Base-by-base conservation (phyloP, 2,113 vertebrate genomes). In the Psephotus haematonotus region DNA sequence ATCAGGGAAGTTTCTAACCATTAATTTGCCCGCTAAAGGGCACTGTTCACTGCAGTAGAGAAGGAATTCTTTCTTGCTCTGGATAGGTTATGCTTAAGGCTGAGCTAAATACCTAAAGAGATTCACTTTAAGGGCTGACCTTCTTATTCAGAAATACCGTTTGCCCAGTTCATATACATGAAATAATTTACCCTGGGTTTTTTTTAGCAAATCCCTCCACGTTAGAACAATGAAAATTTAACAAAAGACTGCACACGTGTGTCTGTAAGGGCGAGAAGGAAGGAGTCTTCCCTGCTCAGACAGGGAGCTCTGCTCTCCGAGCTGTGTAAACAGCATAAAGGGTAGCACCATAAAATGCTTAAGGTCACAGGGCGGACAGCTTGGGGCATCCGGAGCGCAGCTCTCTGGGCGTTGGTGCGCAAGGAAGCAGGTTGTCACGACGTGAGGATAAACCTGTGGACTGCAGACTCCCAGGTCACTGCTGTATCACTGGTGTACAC, bases 11-110 rank as follows among this genome's bases (percentile, higher is more conserved):
- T 90, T 89, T 90, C 88, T 84, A 93, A 83, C 11, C 31, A 74
- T 35, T 68, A 64, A 68, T 83, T 96, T 95, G 83, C 92, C 91
- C 9, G 0, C 91, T 93, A 60, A 95, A 94, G 85, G 88, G 69
- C 88, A 96, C 77, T 75, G 62, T 92, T 93, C 60, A 87, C 92
- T 92, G 62, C 83, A 57, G 19, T 60, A 59, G 46, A 74, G 82
- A 93, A 75, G 31, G 49, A 64, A 86, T 50, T 35, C 67, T 69
- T 75, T 44, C 62, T 77, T 78, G 82, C 33, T 52, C 25, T 78
- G 15, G 37, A 11, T 12, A 86, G 50, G 33, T 71, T 86, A 37
- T 59, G 88, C 39, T 77, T 77, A 43, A 52, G 29, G 27, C 60
- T 67, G 33, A 71, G 27, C 23, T 90, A 75, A 86, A 90, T 62